Evolutionary conservation across 1,140 invertebrate species (phyloP).

Genomic region (Ceratina australensis): DNA sequence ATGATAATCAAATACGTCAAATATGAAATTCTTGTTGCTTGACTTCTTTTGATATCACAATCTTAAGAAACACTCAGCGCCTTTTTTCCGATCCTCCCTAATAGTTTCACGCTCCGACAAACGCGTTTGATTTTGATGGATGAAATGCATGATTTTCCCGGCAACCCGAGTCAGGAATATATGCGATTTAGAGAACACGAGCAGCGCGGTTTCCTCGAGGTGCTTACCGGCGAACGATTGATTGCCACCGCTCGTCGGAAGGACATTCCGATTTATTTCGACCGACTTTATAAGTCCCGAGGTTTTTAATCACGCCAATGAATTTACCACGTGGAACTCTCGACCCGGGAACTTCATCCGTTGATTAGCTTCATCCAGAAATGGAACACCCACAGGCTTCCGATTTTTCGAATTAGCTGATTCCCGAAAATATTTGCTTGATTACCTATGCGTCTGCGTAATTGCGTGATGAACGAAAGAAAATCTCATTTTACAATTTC

Average conservation of each 20-base stretch:
- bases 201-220: background rate
- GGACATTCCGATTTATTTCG: constrained; percentile 28
- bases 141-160: constrained; percentile 4
- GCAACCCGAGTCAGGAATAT: background rate
- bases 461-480: too few species aligned
- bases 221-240: constrained; percentile 10
- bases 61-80: background rate
- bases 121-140: constrained; percentile 17
- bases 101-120: background rate
- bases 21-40: too few species aligned
- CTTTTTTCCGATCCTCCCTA: constrained; percentile 1
- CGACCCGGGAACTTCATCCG: background rate
- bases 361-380: background rate
- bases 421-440: too few species aligned
- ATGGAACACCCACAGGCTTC: background rate
- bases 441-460: too few species aligned
- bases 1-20: too few species aligned
- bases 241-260: background rate
- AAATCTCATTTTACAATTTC: too few species aligned
- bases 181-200: background rate
- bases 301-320: constrained; percentile 27
- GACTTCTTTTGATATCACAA: background rate
- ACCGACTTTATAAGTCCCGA: constrained; percentile 3
- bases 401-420: background rate
- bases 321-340: background rate